Evolutionary conservation across 2,888 invertebrate species (phyloP), one percentile per base, ranked within the genome.

Genomic region (Desoria tigrina): DNA sequence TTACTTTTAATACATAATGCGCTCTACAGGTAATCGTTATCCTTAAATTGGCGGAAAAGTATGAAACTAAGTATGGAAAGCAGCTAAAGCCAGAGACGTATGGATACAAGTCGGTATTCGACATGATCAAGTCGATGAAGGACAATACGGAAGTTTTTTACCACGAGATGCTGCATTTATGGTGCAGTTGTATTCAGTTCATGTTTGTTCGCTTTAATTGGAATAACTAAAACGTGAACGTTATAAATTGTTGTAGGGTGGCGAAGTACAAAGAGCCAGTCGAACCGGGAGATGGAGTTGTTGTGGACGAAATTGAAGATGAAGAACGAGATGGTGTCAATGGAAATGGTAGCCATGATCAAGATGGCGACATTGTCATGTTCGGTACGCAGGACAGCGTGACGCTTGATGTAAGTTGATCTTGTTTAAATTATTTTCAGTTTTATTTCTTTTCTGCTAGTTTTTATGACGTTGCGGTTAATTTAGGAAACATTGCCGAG

Each of bases 81-180:
- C 56, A 58, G 14, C 42, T 67, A 1, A 32, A 50, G 27, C 67
- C 67, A 3, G 67, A 63, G n/a, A 26, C 55, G 1, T 56, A 42
- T 23, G 67, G 67, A 7, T 67, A 63, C 21, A 67, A 67, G 51
- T 57, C 60, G 16, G 45, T 51, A 7, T 63, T 63, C 49, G 67
- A 67, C 16, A 39, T 67, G 18, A 26, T 67, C 11, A 63, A 61
- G 50, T 50, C 63, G 7, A 63, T 67, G 23, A 63, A 49, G 14
- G 62, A 63, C 3, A 24, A 21, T 16, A 42, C 18, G 11, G 42
- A 57, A 11, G 57, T 57, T 21, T 57, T 21, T 32, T 42, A 21
- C 42, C 57, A 57, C 24, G 57, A 57, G 2, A 2, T 6, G 23
- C 16, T 57, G 24, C 57, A 42, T 4, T 42, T 57, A 11, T 57